Base-by-base conservation (phyloP, 1,140 invertebrate genomes). In the Colletes latitarsis region DNA sequence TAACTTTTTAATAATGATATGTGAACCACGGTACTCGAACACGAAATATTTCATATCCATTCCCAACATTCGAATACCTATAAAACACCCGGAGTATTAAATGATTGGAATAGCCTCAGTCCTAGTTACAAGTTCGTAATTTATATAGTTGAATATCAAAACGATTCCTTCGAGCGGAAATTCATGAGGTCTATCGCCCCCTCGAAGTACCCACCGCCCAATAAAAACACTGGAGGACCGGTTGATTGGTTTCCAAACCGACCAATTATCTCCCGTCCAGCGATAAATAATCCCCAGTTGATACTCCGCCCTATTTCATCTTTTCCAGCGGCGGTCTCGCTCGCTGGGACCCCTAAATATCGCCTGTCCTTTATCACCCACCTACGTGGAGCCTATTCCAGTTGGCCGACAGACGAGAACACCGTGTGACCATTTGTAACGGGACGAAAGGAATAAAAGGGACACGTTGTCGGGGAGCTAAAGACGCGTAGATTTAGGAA, bases 401-500 rank as follows among this genome's bases (percentile, higher is more conserved):
- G n/a, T 39, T 12, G 55, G 55, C 41, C 53, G 52, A 74, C 60
- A 74, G 53, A 67, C 55, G 55, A 21, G 46, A 64, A 76, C 79
- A 68, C 72, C 71, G 60, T 69, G 80, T 69, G 68, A 82, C 67
- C 83, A 68, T 85, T 86, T 85, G 84, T 86, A 87, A 86, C 46
- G 53, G 52, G 17, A 52, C 46, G 39, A 15, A 68, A 78, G 67
- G 77, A 77, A 83, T 74, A 69, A 75, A 39, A 79, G n/a, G 55
- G 62, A 58, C 39, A 72, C 41, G 46, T 21, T 76, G 73, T 43
- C 62, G 39, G 41, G 39, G 52, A 57, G 70, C 74, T 75, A 41
- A 75, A 71, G 72, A 70, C 57, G 49, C 39, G 81, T 74, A 85
- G 80, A 87, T 85, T 82, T 67, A 62, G 71, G 66, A 81, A 79